A percentile compares a stretch with the other conserved stretches of the same genome.
Evolutionary conservation across 2,113 vertebrate genomes (phyloP).

Genomic region (Alouatta palliata): DNA sequence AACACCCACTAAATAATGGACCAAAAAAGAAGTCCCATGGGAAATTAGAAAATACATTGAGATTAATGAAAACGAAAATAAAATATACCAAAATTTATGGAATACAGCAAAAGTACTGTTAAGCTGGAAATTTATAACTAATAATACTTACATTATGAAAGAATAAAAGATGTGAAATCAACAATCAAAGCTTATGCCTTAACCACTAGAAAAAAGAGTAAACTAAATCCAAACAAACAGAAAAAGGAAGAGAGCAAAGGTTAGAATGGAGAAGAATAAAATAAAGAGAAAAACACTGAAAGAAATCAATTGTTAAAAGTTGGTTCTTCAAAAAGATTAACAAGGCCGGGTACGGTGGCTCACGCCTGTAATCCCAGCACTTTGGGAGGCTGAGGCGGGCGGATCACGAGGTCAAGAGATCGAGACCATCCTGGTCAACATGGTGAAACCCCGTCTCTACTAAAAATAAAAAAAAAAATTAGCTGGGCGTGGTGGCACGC

Average conservation of each 20-base stretch:
- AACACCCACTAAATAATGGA: neutral
- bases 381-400: no score
- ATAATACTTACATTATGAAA: neutral
- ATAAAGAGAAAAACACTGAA: neutral
- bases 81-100: neutral
- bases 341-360: no score
- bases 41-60: neutral
- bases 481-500: no score
- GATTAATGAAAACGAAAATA: neutral
- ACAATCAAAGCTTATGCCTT: neutral
- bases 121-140: neutral
- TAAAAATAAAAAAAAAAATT: no score
- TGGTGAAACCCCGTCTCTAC: no score
- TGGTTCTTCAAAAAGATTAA: neutral
- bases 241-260: neutral
- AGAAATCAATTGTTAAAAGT: neutral
- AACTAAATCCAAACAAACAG: neutral
- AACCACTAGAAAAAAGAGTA: neutral
- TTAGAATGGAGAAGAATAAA: neutral
- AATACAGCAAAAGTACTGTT: neutral
- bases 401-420: no score
- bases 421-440: no score
- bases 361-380: no score
- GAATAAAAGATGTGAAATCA: neutral
- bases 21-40: neutral